Percentiles rank a stretch among this genome's conserved stretches.
phyloP scores from a whole-genome alignment of 2,113 vertebrate genomes.

The Bos indicus region DNA sequence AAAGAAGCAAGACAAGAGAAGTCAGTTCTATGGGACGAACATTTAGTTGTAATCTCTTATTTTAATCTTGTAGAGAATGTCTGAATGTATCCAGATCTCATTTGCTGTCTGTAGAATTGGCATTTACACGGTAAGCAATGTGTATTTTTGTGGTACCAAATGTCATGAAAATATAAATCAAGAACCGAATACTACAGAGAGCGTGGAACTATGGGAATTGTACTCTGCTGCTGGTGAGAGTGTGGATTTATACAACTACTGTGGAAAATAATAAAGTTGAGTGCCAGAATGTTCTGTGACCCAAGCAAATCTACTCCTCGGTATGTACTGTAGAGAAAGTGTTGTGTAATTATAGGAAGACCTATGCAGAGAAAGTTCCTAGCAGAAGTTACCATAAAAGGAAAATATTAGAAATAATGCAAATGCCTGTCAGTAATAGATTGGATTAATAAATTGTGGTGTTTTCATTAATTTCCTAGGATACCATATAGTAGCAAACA shows the following conservation, averaged over 20 bases:
- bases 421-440: neutral
- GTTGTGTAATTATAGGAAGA: neutral
- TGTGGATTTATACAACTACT: neutral
- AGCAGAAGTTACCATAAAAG: neutral
- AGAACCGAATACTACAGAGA: neutral
- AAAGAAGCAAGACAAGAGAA: neutral
- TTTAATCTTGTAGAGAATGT: slow-evolving; percentile 86
- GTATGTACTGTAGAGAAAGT: neutral
- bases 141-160: slow-evolving; percentile 34
- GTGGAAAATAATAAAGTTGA: neutral
- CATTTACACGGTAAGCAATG: slow-evolving; percentile 90
- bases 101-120: slow-evolving; percentile 93
- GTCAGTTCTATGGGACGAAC: neutral
- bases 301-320: neutral
- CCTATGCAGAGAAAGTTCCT: neutral
- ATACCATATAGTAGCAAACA: neutral
- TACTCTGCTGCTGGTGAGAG: neutral
- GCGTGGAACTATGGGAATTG: neutral
- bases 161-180: slow-evolving; percentile 35
- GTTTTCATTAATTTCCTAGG: neutral
- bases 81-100: slow-evolving; percentile 92
- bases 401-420: neutral
- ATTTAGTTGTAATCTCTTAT: slow-evolving; percentile 72
- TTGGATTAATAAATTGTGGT: neutral
- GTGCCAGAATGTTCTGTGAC: neutral